Base-by-base conservation (phyloP, 2,113 vertebrate species). In the Chamaetylas fuelleborni region DNA sequence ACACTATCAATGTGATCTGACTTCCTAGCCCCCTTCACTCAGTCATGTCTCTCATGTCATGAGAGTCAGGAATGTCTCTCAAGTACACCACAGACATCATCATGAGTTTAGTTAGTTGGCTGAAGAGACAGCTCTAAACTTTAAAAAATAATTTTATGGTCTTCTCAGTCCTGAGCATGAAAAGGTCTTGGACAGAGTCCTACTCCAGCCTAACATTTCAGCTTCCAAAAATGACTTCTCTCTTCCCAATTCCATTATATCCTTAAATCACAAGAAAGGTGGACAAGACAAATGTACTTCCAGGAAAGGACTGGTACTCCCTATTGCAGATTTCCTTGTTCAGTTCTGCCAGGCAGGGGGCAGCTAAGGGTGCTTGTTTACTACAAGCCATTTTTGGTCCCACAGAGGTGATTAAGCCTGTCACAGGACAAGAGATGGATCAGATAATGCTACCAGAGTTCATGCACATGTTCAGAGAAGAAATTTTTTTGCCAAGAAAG, bases 321-420 rank as follows among this genome's bases (percentile, higher is more conserved):
- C 14, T 51, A 4, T 12, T 90, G 58, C 20, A 31, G 14, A 43
- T 81, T 67, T 76, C 5, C 60, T 34, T n/a, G 12, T 5, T 28
- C 5, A 18, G 18, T 69, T 72, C 69, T 42, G 26, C 19, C 50
- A 50, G 79, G 23, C 50, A 85, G 36, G 24, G 15, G 14, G 29
- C 26, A 65, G 19, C 36, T 81, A 36, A 67, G 8, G 10, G 33
- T 40, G 9, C 29, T 74, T 20, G 8, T 47, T 66, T 76, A 72
- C 43, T 23, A 33, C 11, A 58, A 62, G 38, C 9, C 28, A 14
- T 34, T 90, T 74, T 66, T 31, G 53, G 15, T 24, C 16, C n/a
- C 3, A 0, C 19, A 42, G 19, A n/a, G 26, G 23, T 0, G 1
- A 38, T 53, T 43, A 61, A 66, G 20, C 15, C 20, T 29, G 11